Percentiles rank a stretch among this genome's conserved stretches.
phyloP scores from a whole-genome alignment of 2,113 vertebrate genomes.

The Passer montanus region DNA sequence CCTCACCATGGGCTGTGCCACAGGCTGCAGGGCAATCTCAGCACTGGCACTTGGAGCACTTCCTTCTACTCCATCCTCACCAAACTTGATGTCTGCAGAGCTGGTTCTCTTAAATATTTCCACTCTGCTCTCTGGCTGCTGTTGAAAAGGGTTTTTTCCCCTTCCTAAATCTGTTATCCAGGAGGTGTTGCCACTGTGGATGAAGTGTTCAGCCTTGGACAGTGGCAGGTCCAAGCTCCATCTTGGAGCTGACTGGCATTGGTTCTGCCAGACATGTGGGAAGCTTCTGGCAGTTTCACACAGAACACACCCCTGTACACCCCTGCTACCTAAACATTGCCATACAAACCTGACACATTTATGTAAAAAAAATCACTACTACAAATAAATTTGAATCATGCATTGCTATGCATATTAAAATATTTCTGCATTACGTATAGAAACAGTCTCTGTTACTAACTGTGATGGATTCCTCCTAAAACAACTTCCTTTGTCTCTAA shows the following conservation, averaged over 20 bases:
- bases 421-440: background rate
- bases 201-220: background rate
- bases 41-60: background rate
- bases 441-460: background rate
- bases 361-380: background rate
- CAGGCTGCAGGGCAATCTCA: no score
- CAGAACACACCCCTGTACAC: background rate
- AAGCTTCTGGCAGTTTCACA: background rate
- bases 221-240: background rate
- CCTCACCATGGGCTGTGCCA: background rate
- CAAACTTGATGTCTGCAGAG: background rate
- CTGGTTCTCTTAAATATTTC: background rate
- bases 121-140: background rate
- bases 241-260: background rate
- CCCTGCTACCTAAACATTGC: background rate
- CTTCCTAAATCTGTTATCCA: background rate
- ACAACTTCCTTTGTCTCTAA: background rate
- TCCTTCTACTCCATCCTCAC: background rate
- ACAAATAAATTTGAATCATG: background rate
- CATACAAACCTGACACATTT: background rate
- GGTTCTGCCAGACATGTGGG: accelerated
- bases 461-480: background rate
- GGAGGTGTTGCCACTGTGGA: background rate
- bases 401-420: background rate
- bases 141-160: no score